Base-by-base conservation (phyloP, 2,113 vertebrate species). In the Chlamydotis undulata region DNA sequence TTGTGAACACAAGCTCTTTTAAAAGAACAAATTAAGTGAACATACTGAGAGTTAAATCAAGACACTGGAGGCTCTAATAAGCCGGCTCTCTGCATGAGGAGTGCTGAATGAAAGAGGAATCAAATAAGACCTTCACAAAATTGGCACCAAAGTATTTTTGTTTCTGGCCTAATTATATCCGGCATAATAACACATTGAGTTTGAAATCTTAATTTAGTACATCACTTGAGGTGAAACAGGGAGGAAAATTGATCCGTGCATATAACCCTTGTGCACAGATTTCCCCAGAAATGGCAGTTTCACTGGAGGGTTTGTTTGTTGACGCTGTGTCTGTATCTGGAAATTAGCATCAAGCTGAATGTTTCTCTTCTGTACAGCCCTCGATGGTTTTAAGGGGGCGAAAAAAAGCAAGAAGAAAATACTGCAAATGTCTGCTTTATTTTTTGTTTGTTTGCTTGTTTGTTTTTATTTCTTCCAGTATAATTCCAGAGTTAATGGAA, bases 341-440 rank as follows among this genome's bases (percentile, higher is more conserved):
- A 94, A 94, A 91, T 96, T 89, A 94, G 14, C 73, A 95, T 94
- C 85, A 92, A 78, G 63, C 63, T 59, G 77, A 82, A 85, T 83
- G 67, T 70, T 95, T 90, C 67, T 92, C 7, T 73, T 92, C 19
- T 73, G 35, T 64, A 22, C 67, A 93, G 77, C 28, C 23, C 41
- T 61, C 68, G 25, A 57, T 87, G n/a, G 14, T 67, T 96, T 94
- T 65, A 91, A 63, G 24, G 15, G 28, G 8, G 17, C 3, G 14
- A 50, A 79, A 65, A 56, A 61, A 57, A 77, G 8, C 15, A 52
- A 80, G 31, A 82, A 35, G 24, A 77, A 94, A 87, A 70, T 43
- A 52, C 18, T 87, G 43, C 16, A 82, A 53, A 49, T 53, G 14
- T 49, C n/a, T 83, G 33, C 25, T 78, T 67, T 22, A 22, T 28